Base-by-base conservation (phyloP, 2,113 vertebrate genomes). In the Triplophysa siluroides region DNA sequence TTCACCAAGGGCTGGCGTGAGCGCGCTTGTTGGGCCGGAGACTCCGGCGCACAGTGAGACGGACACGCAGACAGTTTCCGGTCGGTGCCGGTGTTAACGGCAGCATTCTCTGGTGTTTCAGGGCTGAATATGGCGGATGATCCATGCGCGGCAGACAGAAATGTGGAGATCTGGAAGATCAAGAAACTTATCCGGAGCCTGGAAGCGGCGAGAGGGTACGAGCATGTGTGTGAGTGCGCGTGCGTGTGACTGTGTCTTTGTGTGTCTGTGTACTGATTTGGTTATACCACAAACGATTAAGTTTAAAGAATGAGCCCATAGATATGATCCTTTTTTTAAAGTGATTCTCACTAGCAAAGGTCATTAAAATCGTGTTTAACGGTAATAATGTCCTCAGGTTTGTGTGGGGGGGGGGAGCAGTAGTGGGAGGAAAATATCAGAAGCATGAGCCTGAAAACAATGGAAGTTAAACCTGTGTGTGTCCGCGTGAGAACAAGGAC, bases 81-180 rank as follows among this genome's bases (percentile, higher is more conserved):
- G 4, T 8, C 66, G 14, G 54, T 13, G n/a, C 14, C 7, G 66
- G 4, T 33, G 21, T 58, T 66, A 58, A 26, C 29, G 18, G 29
- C n/a, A 9, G 19, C n/a, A 18, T 12, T 67, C 41, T 63, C 63
- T 19, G 11, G 19, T 56, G 86, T 86, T 85, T 85, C 66, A 93
- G 92, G 93, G 88, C 81, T 89, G 89, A 98, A 97, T 94, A 98
- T 98, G 96, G 96, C 96, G 94, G 96, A 98, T 94, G 96, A 98
- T 93, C 96, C 96, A 90, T 97, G 93, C 91, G 95, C 96, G 92
- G 95, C 96, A 90, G 96, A 98, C 88, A 95, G 96, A 92, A 98
- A 98, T 92, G 96, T 98, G 94, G 96, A 98, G 91, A 98, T 98
- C 87, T 98, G 96, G 96, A 98, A 98, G 93, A 98, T 98, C 93